Evolutionary conservation across 2,113 vertebrate genomes (phyloP).

Genomic region (Sterna hirundo): DNA sequence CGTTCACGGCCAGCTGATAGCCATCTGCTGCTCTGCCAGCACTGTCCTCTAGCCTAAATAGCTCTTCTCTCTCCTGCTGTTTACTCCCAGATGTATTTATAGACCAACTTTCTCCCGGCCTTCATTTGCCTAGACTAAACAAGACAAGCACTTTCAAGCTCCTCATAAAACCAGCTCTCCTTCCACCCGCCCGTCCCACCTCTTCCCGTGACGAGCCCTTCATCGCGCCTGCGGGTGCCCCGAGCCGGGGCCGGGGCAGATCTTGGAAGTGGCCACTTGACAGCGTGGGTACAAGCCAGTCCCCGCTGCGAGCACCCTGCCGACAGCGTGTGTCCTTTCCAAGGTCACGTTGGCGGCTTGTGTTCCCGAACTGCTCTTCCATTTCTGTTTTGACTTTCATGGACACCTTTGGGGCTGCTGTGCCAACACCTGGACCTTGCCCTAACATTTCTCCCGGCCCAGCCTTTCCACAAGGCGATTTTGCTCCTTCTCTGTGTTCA

Average conservation of each 20-base stretch:
- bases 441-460: not conserved
- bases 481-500: not conserved
- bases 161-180: not conserved
- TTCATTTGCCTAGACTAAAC: conserved; percentile 64
- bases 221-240: accelerated
- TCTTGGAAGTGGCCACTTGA: accelerated
- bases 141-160: conserved; percentile 1
- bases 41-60: conserved; percentile 44
- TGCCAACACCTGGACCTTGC: not conserved
- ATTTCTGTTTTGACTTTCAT: not conserved
- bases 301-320: not conserved
- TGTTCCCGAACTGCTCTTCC: not conserved
- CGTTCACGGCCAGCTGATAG: conserved; percentile 50
- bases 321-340: not conserved
- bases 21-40: conserved; percentile 56
- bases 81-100: conserved; percentile 63
- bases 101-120: conserved; percentile 1
- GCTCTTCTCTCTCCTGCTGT: conserved; percentile 43
- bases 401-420: not conserved
- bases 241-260: not conserved
- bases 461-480: not conserved
- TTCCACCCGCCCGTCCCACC: not conserved
- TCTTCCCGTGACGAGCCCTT: not conserved
- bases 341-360: accelerated
- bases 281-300: accelerated